A percentile compares a stretch with the other conserved stretches of the same genome.
Evolutionary conservation across 2,797 vertebrate genomes (phyloP).

Genomic region (Pipistrellus pipistrellus): DNA sequence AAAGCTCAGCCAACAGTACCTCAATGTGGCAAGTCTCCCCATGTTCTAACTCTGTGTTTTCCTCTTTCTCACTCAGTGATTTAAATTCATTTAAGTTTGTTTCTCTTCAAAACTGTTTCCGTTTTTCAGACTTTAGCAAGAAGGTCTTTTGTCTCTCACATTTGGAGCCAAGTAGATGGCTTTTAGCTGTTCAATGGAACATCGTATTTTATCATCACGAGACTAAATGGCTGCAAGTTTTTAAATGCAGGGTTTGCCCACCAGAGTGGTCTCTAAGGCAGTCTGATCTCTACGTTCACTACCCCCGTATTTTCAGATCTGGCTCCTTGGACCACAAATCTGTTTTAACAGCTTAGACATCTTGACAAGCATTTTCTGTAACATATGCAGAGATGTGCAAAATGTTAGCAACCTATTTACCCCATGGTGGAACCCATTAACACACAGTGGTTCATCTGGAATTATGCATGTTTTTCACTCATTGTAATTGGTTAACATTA

Average conservation of each 20-base stretch:
- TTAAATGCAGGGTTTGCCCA: slow-evolving; percentile 44
- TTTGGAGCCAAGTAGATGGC: slow-evolving; percentile 45
- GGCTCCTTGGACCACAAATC: slow-evolving; percentile 66
- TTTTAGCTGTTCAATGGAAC: slow-evolving; percentile 50
- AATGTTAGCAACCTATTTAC: slow-evolving; percentile 73
- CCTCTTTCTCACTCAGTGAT: neutral
- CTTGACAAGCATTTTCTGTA: slow-evolving; percentile 72
- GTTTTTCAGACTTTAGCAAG: slow-evolving; percentile 64
- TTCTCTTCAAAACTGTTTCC: slow-evolving; percentile 60
- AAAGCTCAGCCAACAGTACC: neutral
- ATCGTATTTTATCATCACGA: slow-evolving; percentile 47
- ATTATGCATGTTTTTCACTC: slow-evolving; percentile 66
- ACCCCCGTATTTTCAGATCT: slow-evolving; percentile 52
- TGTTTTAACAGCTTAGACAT: slow-evolving; percentile 75
- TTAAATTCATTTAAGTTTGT: slow-evolving; percentile 31
- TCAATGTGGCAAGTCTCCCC: slow-evolving; percentile 8
- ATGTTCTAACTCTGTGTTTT: neutral
- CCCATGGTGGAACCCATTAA: slow-evolving; percentile 66
- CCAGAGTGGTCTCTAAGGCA: slow-evolving; percentile 27
- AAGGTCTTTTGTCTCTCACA: slow-evolving; percentile 63
- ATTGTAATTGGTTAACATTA: slow-evolving; percentile 73
- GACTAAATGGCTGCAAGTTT: slow-evolving; percentile 50
- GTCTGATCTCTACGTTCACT: neutral
- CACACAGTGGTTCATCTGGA: slow-evolving; percentile 48
- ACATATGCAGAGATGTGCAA: slow-evolving; percentile 71